Percentiles rank a stretch among this genome's conserved stretches.
These are phyloP conservation scores for Gymnobelideus leadbeateri DNA, from an alignment of 2,113 vertebrate genomes.

Conservation along the genomic window DNA sequence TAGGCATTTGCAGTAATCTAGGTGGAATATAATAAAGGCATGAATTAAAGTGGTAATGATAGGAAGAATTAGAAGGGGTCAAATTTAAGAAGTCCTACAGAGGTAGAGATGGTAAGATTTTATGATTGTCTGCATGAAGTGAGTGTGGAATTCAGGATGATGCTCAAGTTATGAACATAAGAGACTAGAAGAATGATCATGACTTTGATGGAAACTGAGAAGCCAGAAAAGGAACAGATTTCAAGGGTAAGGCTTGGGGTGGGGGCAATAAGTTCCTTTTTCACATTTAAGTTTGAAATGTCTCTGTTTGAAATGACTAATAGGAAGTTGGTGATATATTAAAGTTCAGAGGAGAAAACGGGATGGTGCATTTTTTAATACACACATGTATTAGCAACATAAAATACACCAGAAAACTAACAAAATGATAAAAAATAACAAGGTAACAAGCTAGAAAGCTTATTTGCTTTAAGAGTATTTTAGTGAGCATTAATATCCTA, in stretches of 20 bases:
- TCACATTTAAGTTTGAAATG: neutral
- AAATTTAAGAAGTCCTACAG: neutral
- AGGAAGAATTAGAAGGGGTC: neutral
- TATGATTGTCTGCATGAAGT: neutral
- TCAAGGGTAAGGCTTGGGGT: neutral
- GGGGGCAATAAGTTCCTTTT: neutral
- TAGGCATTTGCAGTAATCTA: neutral
- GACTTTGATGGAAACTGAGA: neutral
- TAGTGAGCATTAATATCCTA: neutral
- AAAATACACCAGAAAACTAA: neutral
- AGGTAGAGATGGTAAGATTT: neutral
- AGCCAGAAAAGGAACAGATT: neutral
- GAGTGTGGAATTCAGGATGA: neutral
- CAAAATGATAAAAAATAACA: neutral
- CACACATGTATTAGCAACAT: neutral
- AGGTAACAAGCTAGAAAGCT: too few species aligned
- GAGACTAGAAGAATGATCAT: neutral
- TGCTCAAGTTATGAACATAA: neutral
- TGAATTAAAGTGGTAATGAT: neutral
- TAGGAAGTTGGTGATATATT: neutral
- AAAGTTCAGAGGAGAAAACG: neutral
- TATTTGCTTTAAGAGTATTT: neutral
- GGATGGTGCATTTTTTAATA: neutral
- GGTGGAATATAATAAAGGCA: neutral
- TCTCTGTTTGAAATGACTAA: neutral